Evolutionary conservation across 2,797 vertebrate genomes (phyloP), one percentile per base, ranked within the genome.

Genomic region (Sebastes diploproa): DNA sequence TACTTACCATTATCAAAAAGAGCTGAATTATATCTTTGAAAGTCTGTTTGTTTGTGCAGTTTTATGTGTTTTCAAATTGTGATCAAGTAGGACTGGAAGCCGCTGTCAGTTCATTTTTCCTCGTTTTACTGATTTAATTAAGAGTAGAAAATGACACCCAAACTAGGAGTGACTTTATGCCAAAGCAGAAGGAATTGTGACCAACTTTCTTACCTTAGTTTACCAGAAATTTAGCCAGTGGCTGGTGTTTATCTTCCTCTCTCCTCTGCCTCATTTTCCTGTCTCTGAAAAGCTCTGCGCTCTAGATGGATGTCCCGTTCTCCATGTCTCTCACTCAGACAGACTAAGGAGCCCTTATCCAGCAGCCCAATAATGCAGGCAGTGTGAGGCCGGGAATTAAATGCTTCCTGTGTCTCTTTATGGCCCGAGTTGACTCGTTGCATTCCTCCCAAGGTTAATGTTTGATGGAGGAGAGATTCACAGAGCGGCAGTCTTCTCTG

Each of bases 361-460:
- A 75, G 80, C 81, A 27, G 89, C 67, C 89, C 84, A 89, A 94
- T 94, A 95, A 95, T 93, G 93, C 93, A 83, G 91, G 87, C 93
- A 93, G 92, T 95, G 94, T 95, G 91, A 91, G 88, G 83, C 91
- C 14, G 72, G 89, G 93, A 93, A 94, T 95, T 86, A 94, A 95
- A 95, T 62, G 93, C 92, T 94, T 95, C 94, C 94, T 95, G 92
- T 94, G 94, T 94, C 89, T 92, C 91, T 95, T 90, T 91, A 90
- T 91, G 88, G 91, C 90, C 88, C 30, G 69, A 86, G 89, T 94
- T 91, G 93, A 93, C 93, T 94, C 92, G 86, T 75, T 89, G 90
- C 92, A 92, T 92, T 94, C 92, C 92, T 93, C 87, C 86, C 85
- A 91, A 91, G 92, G 92, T 94, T 94, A 92, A 94, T 94, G 94